These are phyloP conservation scores for Brachystomella parvula DNA, from an alignment of 1,140 invertebrate species.

Conservation along the genomic window DNA sequence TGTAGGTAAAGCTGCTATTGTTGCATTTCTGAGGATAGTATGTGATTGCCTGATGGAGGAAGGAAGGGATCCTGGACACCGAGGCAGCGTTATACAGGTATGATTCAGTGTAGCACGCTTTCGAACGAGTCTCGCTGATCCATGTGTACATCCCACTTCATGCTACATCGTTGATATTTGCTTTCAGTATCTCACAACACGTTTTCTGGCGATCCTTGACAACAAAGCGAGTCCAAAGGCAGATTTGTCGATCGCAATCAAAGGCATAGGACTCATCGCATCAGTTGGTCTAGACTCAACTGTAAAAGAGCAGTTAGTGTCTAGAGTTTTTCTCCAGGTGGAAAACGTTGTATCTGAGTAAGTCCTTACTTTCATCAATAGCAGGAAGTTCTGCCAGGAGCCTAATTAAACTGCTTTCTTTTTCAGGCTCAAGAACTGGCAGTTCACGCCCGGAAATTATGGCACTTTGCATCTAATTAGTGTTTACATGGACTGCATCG, in stretches of 20 bases:
- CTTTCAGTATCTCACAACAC: slow-evolving; percentile 23
- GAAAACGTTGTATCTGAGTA: slow-evolving; percentile 41
- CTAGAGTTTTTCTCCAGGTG: slow-evolving; percentile 40
- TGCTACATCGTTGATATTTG: too few relatives aligned
- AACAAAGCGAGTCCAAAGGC: slow-evolving; percentile 9
- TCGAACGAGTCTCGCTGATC: too few relatives aligned
- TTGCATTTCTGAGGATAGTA: slow-evolving; percentile 23
- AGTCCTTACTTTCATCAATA: slow-evolving; percentile 40
- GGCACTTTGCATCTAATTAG: slow-evolving; percentile 12
- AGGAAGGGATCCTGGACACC: neutral
- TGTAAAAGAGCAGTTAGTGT: slow-evolving; percentile 37
- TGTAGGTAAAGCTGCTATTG: slow-evolving; percentile 26
- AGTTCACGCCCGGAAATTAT: slow-evolving; percentile 20
- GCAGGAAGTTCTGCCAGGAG: neutral
- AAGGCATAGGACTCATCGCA: slow-evolving; percentile 41
- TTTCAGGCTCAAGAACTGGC: slow-evolving; percentile 24
- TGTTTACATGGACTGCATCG: slow-evolving; percentile 29
- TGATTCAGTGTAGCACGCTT: too few relatives aligned
- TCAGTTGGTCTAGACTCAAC: slow-evolving; percentile 36
- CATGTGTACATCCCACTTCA: too few relatives aligned
- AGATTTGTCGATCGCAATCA: slow-evolving; percentile 41
- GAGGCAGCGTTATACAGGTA: too few relatives aligned
- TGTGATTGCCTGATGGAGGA: slow-evolving; percentile 11
- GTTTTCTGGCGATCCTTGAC: slow-evolving; percentile 20
- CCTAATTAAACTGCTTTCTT: neutral